phyloP scores from a whole-genome alignment of 2,797 vertebrate genomes.

The Darevskia nairensis region DNA sequence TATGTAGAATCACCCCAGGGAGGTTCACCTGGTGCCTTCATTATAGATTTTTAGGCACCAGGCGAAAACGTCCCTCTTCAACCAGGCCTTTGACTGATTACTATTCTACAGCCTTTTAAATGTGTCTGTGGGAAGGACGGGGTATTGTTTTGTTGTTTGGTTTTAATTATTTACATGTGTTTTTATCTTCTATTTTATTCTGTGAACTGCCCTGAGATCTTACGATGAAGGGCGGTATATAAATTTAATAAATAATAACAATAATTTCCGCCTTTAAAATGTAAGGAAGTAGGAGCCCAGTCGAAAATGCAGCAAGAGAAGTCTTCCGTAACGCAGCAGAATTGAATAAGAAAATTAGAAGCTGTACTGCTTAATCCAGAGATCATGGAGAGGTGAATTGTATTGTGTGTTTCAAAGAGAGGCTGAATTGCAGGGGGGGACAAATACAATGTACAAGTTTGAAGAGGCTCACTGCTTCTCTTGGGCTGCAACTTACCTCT shows the following conservation, averaged over 20 bases:
- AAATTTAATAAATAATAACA: not conserved
- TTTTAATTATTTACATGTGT: too few species aligned
- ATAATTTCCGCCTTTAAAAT: not conserved
- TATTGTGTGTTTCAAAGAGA: not conserved
- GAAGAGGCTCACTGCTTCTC: not conserved
- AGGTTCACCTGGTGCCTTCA: too few species aligned
- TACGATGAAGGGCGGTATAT: not conserved
- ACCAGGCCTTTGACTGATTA: too few species aligned
- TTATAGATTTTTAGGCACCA: too few species aligned
- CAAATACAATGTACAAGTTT: not conserved
- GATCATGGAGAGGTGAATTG: not conserved
- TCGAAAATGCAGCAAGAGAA: not conserved
- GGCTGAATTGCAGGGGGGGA: not conserved
- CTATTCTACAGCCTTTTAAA: too few species aligned
- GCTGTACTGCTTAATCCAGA: not conserved
- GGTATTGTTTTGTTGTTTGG: not conserved
- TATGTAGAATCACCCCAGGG: not conserved
- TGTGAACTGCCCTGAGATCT: too few species aligned
- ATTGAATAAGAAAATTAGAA: not conserved
- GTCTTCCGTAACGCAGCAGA: not conserved
- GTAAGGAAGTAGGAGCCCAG: not conserved
- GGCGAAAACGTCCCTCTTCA: too few species aligned
- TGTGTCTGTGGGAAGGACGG: not conserved
- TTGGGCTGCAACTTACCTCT: constrained; percentile 85
- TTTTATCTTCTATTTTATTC: too few species aligned